These are phyloP conservation scores for Bucco capensis DNA, from an alignment of 2,113 vertebrate genomes.

Conservation along the genomic window DNA sequence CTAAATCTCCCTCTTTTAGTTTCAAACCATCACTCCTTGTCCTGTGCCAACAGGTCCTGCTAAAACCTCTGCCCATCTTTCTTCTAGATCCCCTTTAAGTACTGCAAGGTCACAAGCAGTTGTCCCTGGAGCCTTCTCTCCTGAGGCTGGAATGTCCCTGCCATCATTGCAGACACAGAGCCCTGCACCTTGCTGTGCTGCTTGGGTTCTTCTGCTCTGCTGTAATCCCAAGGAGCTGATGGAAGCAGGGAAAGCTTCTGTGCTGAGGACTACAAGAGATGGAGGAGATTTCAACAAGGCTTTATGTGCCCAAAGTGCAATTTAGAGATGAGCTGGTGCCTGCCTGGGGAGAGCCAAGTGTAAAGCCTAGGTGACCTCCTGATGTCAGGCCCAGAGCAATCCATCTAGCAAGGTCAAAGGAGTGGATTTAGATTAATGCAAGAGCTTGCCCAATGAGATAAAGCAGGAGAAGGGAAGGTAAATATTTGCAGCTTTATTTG, in stretches of 20 bases:
- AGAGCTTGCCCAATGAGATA: conserved; percentile 46
- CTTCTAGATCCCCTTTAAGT: too few species aligned
- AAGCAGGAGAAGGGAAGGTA: conserved; percentile 23
- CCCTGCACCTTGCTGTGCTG: too few species aligned
- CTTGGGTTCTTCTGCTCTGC: too few species aligned
- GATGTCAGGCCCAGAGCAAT: background rate
- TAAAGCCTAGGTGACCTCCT: background rate
- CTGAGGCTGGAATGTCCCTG: too few species aligned
- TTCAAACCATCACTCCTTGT: too few species aligned
- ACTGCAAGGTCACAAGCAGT: too few species aligned
- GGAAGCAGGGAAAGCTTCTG: background rate
- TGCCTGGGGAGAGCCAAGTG: background rate
- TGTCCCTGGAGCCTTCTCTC: too few species aligned
- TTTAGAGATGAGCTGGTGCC: background rate
- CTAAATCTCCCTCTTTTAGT: too few species aligned
- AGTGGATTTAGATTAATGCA: conserved; percentile 50
- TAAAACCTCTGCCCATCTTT: too few species aligned
- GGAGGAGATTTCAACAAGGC: background rate
- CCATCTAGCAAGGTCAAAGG: conserved; percentile 31
- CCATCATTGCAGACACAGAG: too few species aligned
- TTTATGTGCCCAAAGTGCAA: background rate
- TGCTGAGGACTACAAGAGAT: background rate
- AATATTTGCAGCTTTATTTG: conserved; percentile 62
- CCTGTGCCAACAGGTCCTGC: too few species aligned
- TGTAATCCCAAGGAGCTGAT: too few species aligned